phyloP scores from a whole-genome alignment of 2,888 invertebrate species.

The Athalia rosae region DNA sequence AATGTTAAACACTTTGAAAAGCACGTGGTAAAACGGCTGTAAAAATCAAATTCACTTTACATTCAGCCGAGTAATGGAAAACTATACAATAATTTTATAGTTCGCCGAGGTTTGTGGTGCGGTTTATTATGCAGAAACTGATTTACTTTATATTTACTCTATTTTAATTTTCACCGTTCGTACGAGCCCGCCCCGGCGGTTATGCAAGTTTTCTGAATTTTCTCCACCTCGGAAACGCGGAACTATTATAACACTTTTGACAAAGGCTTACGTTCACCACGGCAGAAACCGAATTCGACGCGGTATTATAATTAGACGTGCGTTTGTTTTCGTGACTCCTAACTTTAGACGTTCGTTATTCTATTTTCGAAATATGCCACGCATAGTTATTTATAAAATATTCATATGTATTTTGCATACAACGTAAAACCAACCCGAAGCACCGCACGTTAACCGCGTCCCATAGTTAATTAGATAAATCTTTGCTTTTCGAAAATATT shows the following conservation, averaged over 20 bases:
- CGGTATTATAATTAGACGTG: conserved; percentile 35
- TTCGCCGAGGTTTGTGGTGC: not conserved
- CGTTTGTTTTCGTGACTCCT: conserved; percentile 39
- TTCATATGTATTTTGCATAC: not conserved
- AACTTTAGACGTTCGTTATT: conserved; percentile 44
- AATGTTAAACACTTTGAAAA: not conserved
- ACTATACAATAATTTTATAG: not conserved
- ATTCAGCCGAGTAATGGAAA: not conserved
- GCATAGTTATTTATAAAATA: conserved; percentile 29
- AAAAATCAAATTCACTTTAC: conserved; percentile 15
- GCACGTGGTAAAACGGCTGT: not conserved
- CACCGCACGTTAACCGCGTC: not conserved
- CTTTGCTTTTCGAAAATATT: not conserved
- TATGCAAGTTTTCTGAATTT: conserved; percentile 36
- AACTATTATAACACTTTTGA: not conserved
- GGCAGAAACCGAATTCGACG: conserved; percentile 15
- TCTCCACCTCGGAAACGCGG: not conserved
- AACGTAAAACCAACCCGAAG: not conserved
- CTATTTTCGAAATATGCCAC: conserved; percentile 38
- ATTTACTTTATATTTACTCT: not conserved
- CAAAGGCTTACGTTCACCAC: not conserved
- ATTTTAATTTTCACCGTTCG: not conserved
- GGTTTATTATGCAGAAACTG: too few species aligned
- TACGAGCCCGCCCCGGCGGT: not conserved
- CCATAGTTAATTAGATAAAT: not conserved